Conservation (phyloP, 2,113 vertebrate genomes). For the Perccottus glenii region DNA sequence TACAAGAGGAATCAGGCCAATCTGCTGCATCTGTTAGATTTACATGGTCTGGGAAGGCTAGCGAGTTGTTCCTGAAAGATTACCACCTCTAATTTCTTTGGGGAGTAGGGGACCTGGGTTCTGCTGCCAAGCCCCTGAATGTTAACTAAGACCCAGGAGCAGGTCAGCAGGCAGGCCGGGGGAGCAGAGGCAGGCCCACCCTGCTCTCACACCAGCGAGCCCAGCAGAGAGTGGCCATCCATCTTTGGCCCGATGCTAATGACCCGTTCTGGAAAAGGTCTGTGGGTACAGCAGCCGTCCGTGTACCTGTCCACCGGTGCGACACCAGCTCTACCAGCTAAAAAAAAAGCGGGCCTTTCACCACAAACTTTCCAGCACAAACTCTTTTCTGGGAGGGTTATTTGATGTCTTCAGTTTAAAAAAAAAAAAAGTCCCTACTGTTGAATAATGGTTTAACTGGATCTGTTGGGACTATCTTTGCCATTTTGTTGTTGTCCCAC, state of each 20-base stretch:
- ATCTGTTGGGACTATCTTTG: slow-evolving; percentile 34
- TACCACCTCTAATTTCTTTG: slow-evolving; percentile 84
- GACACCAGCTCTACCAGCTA: slow-evolving; percentile 40
- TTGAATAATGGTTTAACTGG: not conserved
- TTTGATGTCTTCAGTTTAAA: slow-evolving; percentile 78
- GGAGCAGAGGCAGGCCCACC: slow-evolving; percentile 66
- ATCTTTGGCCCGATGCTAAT: slow-evolving; percentile 81
- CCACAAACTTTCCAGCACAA: slow-evolving; percentile 45
- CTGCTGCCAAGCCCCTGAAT: slow-evolving; percentile 80
- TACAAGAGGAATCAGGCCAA: slow-evolving; percentile 63
- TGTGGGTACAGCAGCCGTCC: slow-evolving; percentile 46
- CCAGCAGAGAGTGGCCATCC: slow-evolving; percentile 81
- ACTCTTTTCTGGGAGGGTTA: slow-evolving; percentile 54
- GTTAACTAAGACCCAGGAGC: slow-evolving; percentile 85
- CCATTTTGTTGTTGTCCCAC: slow-evolving; percentile 30
- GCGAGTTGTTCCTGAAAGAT: slow-evolving; percentile 78
- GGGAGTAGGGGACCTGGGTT: slow-evolving; percentile 81
- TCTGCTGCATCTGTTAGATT: slow-evolving; percentile 77
- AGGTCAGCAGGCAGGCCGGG: slow-evolving; percentile 77
- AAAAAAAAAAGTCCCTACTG: too few relatives aligned
- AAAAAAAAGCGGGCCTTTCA: slow-evolving; percentile 36
- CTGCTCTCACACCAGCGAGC: slow-evolving; percentile 67
- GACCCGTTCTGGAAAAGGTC: slow-evolving; percentile 73
- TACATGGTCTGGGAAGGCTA: slow-evolving; percentile 81
- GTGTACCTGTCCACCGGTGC: too few relatives aligned